Percentiles rank a stretch among this genome's conserved stretches.
Evolutionary conservation across 1,140 invertebrate genomes (phyloP).

Genomic region (Argopecten irradians): DNA sequence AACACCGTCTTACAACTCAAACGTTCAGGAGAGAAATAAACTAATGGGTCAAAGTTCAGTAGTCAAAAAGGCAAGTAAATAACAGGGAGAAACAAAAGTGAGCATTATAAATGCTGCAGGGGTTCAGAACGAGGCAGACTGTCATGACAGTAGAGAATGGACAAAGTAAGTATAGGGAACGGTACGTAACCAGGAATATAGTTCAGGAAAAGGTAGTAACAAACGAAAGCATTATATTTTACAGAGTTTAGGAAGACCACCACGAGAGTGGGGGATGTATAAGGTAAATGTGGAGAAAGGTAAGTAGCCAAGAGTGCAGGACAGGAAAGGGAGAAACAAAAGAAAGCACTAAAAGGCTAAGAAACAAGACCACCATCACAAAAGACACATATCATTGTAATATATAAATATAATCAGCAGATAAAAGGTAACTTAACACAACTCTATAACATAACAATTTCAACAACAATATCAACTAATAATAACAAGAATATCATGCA

Average conservation of each 20-base stretch:
- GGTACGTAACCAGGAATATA: too few species aligned
- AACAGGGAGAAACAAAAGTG: not conserved
- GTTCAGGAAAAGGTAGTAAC: too few species aligned
- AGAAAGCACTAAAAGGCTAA: not conserved
- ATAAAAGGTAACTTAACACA: not conserved
- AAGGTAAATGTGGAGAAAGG: too few species aligned
- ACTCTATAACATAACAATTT: slow-evolving; percentile 7
- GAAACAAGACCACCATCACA: not conserved
- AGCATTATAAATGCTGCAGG: too few species aligned
- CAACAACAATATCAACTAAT: slow-evolving; percentile 23
- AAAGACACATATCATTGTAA: too few species aligned
- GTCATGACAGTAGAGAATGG: too few species aligned
- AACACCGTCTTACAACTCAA: not conserved
- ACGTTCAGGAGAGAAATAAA: not conserved
- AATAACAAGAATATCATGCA: slow-evolving; percentile 31
- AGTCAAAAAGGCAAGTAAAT: not conserved
- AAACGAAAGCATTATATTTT: too few species aligned
- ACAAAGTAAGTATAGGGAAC: too few species aligned
- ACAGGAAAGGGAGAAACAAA: not conserved
- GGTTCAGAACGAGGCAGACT: too few species aligned
- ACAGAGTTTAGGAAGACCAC: too few species aligned
- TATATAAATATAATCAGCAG: not conserved
- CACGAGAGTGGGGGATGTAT: too few species aligned
- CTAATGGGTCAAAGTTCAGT: not conserved
- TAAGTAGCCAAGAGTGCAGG: not conserved